Base-by-base conservation (phyloP, 2,888 invertebrate species). In the Charanyca ferruginea region DNA sequence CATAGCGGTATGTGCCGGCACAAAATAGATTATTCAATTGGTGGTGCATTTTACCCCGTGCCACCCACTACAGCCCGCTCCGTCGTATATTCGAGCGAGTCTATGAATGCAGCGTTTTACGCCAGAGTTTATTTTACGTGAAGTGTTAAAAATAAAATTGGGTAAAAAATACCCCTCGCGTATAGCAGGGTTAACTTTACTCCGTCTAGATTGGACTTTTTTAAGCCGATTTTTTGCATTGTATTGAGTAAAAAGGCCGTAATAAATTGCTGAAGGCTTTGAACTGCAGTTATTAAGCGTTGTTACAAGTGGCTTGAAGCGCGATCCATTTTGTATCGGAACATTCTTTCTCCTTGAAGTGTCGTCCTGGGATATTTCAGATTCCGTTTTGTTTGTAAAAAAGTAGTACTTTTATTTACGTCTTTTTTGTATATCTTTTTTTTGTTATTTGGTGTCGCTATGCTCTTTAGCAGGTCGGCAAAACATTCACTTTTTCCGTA, bases 21-120 rank as follows among this genome's bases (percentile, higher is more conserved):
- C 70, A 79, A 89, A 89, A 91, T 89, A 89, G 88, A 90, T 92
- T 91, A 91, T 92, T 91, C 90, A 91, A 91, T 91, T 86, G 89
- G 83, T 81, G 88, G 85, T 81, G 86, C 87, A 89, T 84, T 91
- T 90, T 89, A 85, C 77, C 83, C 66, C 52, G 62, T 60, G 59
- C 79, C 70, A 72, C 82, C 78, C 74, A 79, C 80, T 77, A 74
- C 66, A 65, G 59, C 60, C 25, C 68, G 71, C 81, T 66, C 76
- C 75, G 79, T 75, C 79, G 79, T 79, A 81, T 82, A 76, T 86
- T 85, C 81, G 83, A 78, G 79, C 78, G 67, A 67, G 80, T 80
- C 80, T 77, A 83, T 84, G 79, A 87, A 85, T 80, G 80, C 82
- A 71, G 78, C 80, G 74, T 77, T 84, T 86, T 84, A 76, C 79